Conservation (phyloP, 2,113 vertebrate species). For the Craseonycteris thonglongyai region DNA sequence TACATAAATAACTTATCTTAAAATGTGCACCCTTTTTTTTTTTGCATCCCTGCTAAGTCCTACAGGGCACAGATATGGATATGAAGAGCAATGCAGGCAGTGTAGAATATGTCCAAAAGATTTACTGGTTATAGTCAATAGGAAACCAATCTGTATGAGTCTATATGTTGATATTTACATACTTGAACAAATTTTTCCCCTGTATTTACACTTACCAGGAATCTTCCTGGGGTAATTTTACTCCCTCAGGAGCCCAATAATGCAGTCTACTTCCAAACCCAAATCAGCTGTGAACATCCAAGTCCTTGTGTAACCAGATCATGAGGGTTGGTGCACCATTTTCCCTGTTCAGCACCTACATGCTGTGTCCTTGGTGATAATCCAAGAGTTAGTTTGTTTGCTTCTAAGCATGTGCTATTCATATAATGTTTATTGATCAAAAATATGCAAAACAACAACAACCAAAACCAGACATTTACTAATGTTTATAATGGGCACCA, state of each 20-base stretch:
- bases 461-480: background rate
- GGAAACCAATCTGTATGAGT: background rate
- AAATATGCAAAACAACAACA: background rate
- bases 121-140: background rate
- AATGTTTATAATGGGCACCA: constrained; percentile 19
- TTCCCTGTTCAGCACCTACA: background rate
- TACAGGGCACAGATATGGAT: background rate
- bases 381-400: background rate
- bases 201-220: background rate
- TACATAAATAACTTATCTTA: no score
- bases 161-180: background rate
- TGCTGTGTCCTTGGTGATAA: background rate
- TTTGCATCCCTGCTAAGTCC: no score
- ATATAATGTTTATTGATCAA: background rate
- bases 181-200: background rate
- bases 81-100: background rate
- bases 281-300: background rate
- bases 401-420: background rate
- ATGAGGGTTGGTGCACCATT: background rate
- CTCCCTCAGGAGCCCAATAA: background rate
- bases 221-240: background rate
- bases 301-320: no score
- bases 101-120: background rate
- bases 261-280: fast-evolving
- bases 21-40: no score